phyloP scores from a whole-genome alignment of 2,797 vertebrate species.

The Oryzias dopingdopingensis region DNA sequence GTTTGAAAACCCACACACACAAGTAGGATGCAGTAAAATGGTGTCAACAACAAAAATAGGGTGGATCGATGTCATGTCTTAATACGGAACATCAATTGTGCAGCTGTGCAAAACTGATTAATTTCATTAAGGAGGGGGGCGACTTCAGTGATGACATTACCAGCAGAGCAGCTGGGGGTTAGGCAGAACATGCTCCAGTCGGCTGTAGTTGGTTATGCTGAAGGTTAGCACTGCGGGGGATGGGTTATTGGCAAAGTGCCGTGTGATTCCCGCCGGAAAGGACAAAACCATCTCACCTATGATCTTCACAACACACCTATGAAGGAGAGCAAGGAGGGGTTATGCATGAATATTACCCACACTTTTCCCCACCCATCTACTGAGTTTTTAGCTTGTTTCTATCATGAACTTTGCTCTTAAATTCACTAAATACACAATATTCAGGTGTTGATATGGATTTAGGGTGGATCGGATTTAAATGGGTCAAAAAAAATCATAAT shows the following conservation, averaged over 20 bases:
- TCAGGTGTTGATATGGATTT: too few relatives aligned
- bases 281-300: constrained; percentile 99
- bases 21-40: neutral
- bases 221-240: constrained; percentile 93
- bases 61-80: too few relatives aligned
- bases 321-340: neutral
- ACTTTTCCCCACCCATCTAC: neutral
- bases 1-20: neutral
- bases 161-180: constrained; percentile 99
- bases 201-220: constrained; percentile 95
- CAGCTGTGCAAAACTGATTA: too few relatives aligned
- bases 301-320: constrained; percentile 96
- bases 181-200: constrained; percentile 97
- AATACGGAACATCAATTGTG: too few relatives aligned
- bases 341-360: neutral
- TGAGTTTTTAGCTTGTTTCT: neutral
- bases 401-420: neutral
- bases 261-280: constrained; percentile 96
- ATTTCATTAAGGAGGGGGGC: constrained; percentile 10
- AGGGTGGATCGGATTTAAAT: too few relatives aligned
- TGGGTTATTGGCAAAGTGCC: constrained; percentile 97
- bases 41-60: neutral
- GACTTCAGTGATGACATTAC: constrained; percentile 76
- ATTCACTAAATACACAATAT: too few relatives aligned
- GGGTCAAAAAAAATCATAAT: too few relatives aligned